Percentiles rank a stretch among this genome's conserved stretches.
Evolutionary conservation across 2,888 invertebrate species (phyloP).

Genomic region (Catocala nupta): DNA sequence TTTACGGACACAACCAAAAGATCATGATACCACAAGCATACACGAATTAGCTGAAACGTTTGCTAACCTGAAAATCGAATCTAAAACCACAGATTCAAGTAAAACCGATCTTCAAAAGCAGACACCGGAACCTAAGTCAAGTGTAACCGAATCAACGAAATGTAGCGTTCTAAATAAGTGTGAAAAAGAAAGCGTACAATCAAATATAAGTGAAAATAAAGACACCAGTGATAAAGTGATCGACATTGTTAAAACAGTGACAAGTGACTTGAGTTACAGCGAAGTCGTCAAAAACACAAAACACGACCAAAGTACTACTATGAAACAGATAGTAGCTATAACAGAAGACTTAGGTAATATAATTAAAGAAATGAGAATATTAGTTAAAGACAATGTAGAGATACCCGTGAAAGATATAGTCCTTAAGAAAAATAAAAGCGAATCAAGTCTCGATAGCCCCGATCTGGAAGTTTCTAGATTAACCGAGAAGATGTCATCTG

Average conservation of each 20-base stretch:
- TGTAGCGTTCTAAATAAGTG: conserved; percentile 4
- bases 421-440: conserved; percentile 84
- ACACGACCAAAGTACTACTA: conserved; percentile 51
- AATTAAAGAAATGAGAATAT: conserved; percentile 75
- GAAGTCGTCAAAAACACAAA: conserved; percentile 57
- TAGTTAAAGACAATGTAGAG: conserved; percentile 61
- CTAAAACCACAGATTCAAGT: neutral
- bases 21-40: conserved; percentile 1
- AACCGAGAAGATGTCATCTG: conserved; percentile 77
- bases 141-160: neutral
- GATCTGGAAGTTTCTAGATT: conserved; percentile 84
- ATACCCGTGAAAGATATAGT: conserved; percentile 67
- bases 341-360: conserved; percentile 79
- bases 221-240: conserved; percentile 24
- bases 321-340: conserved; percentile 75
- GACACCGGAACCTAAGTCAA: neutral
- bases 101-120: neutral
- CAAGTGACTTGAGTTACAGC: conserved; percentile 53
- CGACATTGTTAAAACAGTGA: conserved; percentile 47
- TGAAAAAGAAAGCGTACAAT: neutral
- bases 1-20: conserved; percentile 1
- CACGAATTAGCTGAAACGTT: conserved; percentile 4
- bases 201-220: conserved; percentile 10
- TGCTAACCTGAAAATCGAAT: conserved; percentile 10
- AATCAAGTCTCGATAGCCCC: conserved; percentile 84